Base-by-base conservation (phyloP, 2,797 vertebrate species). In the Oreochromis grahami region DNA sequence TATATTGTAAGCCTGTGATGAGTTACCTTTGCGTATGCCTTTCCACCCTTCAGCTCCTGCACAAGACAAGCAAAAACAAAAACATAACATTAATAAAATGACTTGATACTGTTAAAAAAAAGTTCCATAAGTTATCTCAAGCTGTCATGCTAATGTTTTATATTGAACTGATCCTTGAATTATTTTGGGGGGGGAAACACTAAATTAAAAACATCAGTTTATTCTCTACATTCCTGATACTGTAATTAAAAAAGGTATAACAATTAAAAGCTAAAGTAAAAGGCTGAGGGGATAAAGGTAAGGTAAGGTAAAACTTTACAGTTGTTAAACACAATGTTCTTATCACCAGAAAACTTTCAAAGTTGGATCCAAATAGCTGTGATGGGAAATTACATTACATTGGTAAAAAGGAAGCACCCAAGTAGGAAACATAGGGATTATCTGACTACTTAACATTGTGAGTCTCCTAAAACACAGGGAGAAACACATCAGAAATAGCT, bases 1-100 rank as follows among this genome's bases (percentile, higher is more conserved):
- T 14, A 7, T 7, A 65, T 38, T 8, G 6, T 6, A 68, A 76
- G 41, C 8, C 6, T 80, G 51, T n/a, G 55, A 76, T 34, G 5
- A 26, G n/a, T 96, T 97, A 99, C 98, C 98, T 99, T 99, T 92
- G 98, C 98, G 84, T 97, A 99, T 2, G 98, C 93, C 92, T 98
- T 99, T 83, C 98, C 98, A 68, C 98, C 98, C 95, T 99, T 99
- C 91, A 99, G 95, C 95, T 99, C 98, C 98, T 99, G 94, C 45
- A 85, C 92, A 85, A 93, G 85, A 86, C 36, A 84, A 82, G 14
- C 26, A 88, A 0, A 74, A 41, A 76, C 2, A 24, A 63, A 72
- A 72, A 19, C 10, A 72, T 9, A 14, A 48, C 3, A 19, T 60
- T 63, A 19, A 32, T 34, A 74, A 48, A 74, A 74, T 0, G 26